Percentiles rank a stretch among this genome's conserved stretches.
phyloP scores from a whole-genome alignment of 1,140 invertebrate species.

The Drosophila ercepeae region DNA sequence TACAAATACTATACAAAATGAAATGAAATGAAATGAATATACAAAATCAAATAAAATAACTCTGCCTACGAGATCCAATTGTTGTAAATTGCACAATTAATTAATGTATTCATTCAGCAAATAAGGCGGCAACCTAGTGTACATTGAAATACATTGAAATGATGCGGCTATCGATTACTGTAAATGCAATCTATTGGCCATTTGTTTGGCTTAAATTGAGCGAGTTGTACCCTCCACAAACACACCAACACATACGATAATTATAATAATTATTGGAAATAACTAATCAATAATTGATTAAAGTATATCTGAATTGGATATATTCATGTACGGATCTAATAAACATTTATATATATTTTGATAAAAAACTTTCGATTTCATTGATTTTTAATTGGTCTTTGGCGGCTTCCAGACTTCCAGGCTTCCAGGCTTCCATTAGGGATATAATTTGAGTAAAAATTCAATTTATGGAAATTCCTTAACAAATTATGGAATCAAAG shows the following conservation, averaged over 20 bases:
- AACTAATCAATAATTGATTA: conserved; percentile 57
- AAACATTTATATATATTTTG: conserved; percentile 59
- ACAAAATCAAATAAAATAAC: conserved; percentile 39
- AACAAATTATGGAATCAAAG: conserved; percentile 66
- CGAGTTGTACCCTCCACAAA: conserved; percentile 19
- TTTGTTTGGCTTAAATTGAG: conserved; percentile 42
- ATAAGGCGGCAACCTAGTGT: conserved; percentile 17
- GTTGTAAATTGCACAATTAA: conserved; percentile 33
- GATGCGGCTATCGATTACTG: conserved; percentile 27
- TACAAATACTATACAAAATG: not conserved
- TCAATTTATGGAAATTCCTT: conserved; percentile 50
- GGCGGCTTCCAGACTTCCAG: conserved; percentile 3
- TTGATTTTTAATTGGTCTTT: conserved; percentile 45
- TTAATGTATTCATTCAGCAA: conserved; percentile 39
- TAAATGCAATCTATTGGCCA: conserved; percentile 46
- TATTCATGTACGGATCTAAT: conserved; percentile 45
- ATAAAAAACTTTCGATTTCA: conserved; percentile 22
- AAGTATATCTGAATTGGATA: conserved; percentile 57
- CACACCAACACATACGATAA: conserved; percentile 38
- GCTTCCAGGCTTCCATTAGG: conserved; percentile 29
- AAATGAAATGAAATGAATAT: conserved; percentile 7
- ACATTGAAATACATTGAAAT: conserved; percentile 20
- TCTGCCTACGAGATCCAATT: conserved; percentile 41
- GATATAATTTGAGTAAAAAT: conserved; percentile 42
- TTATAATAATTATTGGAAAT: conserved; percentile 57